A percentile compares a stretch with the other conserved stretches of the same genome.
These are phyloP conservation scores for Dendrocincla tyrannina DNA, from an alignment of 2,797 vertebrate genomes.

Conservation along the genomic window DNA sequence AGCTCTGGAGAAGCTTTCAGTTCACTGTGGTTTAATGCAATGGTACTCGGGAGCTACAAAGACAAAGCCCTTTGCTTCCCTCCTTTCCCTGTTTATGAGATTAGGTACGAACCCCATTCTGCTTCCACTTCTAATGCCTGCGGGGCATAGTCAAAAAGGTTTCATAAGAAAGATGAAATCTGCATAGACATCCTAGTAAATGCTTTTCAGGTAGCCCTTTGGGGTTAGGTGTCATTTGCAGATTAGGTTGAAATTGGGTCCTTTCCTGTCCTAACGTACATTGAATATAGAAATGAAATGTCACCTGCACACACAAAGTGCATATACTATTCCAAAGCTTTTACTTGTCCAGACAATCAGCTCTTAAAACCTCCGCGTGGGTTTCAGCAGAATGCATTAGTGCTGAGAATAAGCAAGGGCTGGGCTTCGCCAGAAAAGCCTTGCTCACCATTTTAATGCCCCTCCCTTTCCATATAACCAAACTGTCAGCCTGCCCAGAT, in stretches of 20 bases:
- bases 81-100: neutral
- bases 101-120: neutral
- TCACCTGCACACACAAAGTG: neutral
- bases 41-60: neutral
- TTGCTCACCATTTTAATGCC: neutral
- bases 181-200: neutral
- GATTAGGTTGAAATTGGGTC: neutral
- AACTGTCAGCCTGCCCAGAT: neutral
- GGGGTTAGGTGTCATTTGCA: neutral
- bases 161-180: neutral
- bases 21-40: neutral
- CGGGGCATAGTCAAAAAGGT: neutral
- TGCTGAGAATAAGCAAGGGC: neutral
- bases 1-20: neutral
- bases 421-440: neutral
- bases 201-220: neutral
- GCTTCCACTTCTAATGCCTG: neutral
- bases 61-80: neutral
- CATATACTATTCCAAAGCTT: neutral
- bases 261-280: neutral
- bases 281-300: neutral
- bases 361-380: neutral
- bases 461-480: neutral
- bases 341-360: neutral
- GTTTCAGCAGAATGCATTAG: neutral